These are phyloP conservation scores for Manduca sexta DNA, from an alignment of 1,140 invertebrate genomes.

Conservation along the genomic window DNA sequence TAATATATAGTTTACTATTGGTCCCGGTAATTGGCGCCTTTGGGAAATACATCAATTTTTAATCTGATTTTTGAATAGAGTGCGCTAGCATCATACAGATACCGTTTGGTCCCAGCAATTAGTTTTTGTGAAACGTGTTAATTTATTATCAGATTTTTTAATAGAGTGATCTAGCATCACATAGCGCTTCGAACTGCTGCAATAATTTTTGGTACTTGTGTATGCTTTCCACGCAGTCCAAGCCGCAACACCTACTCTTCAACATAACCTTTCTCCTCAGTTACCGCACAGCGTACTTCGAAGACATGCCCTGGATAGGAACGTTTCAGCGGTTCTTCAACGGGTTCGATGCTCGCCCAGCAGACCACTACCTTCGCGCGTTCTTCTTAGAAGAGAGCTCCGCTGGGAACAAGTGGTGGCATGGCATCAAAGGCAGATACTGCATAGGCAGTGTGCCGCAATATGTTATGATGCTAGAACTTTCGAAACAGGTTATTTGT, in stretches of 20 bases:
- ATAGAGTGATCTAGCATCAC: too few relatives aligned
- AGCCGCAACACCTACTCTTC: background rate
- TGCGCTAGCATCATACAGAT: too few relatives aligned
- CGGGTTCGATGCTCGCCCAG: conserved; percentile 87
- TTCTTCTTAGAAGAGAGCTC: conserved; percentile 78
- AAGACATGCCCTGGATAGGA: conserved; percentile 88
- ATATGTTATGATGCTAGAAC: conserved; percentile 78
- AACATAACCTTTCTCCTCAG: conserved; percentile 78
- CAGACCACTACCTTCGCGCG: conserved; percentile 92
- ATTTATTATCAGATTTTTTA: too few relatives aligned
- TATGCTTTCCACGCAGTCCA: too few relatives aligned
- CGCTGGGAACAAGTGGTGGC: conserved; percentile 52
- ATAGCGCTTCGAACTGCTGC: too few relatives aligned
- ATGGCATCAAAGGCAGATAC: conserved; percentile 67
- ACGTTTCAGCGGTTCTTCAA: conserved; percentile 92
- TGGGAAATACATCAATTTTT: too few relatives aligned
- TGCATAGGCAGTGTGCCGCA: conserved; percentile 84
- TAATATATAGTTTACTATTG: too few relatives aligned
- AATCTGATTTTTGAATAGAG: too few relatives aligned
- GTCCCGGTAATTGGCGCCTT: too few relatives aligned
- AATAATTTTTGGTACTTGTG: too few relatives aligned
- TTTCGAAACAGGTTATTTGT: conserved; percentile 75
- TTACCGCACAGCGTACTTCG: conserved; percentile 85
- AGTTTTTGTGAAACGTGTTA: too few relatives aligned
- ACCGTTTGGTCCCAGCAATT: too few relatives aligned